Evolutionary conservation across 2,797 vertebrate genomes (phyloP).

Genomic region (Lepus oiostolus): DNA sequence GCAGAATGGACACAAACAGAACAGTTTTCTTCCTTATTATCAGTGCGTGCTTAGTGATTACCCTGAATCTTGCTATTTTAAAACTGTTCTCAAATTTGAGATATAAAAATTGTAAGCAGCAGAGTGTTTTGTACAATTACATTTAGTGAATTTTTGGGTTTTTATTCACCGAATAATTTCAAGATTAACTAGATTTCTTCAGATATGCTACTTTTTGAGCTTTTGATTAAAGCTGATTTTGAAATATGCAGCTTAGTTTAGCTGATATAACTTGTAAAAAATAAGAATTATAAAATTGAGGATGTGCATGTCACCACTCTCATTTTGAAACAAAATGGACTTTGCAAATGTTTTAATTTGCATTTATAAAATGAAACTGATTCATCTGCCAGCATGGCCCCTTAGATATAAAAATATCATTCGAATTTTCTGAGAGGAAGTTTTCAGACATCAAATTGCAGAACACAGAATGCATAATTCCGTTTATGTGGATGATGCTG

Average conservation of each 20-base stretch:
- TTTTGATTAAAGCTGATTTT: constrained; percentile 65
- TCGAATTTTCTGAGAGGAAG: constrained; percentile 59
- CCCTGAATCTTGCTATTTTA: constrained; percentile 76
- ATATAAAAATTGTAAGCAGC: constrained; percentile 64
- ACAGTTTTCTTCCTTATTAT: constrained; percentile 74
- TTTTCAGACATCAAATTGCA: constrained; percentile 74
- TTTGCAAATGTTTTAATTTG: constrained; percentile 80
- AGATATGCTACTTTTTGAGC: constrained; percentile 9
- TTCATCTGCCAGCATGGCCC: fast-evolving
- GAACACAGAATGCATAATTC: constrained; percentile 32
- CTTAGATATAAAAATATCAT: constrained; percentile 69
- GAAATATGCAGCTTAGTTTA: not conserved
- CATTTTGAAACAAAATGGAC: constrained; percentile 78
- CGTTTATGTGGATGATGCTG: constrained; percentile 19
- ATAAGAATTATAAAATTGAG: constrained; percentile 61
- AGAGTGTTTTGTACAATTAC: constrained; percentile 37
- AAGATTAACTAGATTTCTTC: constrained; percentile 64
- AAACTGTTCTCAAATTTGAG: constrained; percentile 74
- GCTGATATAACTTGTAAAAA: constrained; percentile 45
- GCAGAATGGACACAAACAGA: constrained; percentile 71
- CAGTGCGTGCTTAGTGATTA: constrained; percentile 71
- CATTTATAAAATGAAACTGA: constrained; percentile 76
- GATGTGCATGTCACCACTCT: not conserved
- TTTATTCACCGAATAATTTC: constrained; percentile 53
- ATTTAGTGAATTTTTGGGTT: constrained; percentile 56